These are phyloP conservation scores for Myripristis jacobus DNA, from an alignment of 2,797 vertebrate species.

Conservation along the genomic window DNA sequence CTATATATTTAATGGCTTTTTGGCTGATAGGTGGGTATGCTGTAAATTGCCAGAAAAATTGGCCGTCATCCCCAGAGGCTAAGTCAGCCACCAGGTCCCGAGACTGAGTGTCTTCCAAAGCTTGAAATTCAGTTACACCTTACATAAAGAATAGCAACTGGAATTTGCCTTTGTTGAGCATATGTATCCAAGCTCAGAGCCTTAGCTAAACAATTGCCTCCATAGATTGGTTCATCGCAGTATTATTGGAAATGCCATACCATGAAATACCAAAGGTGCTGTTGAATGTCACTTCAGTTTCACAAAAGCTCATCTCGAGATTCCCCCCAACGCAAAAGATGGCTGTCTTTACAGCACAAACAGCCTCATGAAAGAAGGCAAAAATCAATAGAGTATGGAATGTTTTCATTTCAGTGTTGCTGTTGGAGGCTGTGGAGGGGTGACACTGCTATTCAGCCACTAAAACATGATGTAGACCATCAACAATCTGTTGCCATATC, in stretches of 20 bases:
- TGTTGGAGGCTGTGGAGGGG: slow-evolving; percentile 3
- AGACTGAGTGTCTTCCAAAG: too few relatives aligned
- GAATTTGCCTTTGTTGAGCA: not conserved
- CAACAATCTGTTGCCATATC: slow-evolving; percentile 6
- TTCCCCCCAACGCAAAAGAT: not conserved
- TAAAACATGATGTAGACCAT: not conserved
- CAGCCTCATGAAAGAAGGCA: slow-evolving; percentile 11
- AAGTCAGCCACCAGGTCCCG: too few relatives aligned
- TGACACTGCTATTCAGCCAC: not conserved
- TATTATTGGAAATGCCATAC: too few relatives aligned
- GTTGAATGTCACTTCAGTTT: slow-evolving; percentile 6
- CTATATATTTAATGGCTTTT: too few relatives aligned
- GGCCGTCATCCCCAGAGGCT: too few relatives aligned
- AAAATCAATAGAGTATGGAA: slow-evolving; percentile 30
- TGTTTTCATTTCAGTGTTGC: slow-evolving; percentile 22
- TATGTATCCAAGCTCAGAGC: slow-evolving; percentile 1
- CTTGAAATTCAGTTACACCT: slow-evolving; percentile 11
- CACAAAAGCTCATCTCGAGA: slow-evolving; percentile 9
- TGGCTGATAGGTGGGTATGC: too few relatives aligned
- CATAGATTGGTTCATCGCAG: not conserved
- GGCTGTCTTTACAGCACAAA: not conserved
- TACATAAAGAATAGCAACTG: not conserved
- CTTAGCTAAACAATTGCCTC: slow-evolving; percentile 18
- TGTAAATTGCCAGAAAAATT: too few relatives aligned
- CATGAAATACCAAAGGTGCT: slow-evolving; percentile 18